Evolutionary conservation across 2,797 vertebrate genomes (phyloP).

Genomic region (Darevskia nairensis): DNA sequence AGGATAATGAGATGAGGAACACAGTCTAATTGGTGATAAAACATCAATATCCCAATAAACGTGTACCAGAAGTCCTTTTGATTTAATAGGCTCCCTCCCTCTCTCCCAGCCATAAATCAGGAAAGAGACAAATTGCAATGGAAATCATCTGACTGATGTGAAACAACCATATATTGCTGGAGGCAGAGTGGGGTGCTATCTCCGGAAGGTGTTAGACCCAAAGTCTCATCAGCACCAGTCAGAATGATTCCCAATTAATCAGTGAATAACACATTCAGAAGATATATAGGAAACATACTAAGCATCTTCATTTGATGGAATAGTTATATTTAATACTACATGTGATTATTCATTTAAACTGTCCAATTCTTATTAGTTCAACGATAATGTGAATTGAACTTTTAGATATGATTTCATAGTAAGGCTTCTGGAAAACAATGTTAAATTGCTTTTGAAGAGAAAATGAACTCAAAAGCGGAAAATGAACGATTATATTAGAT

Average conservation of each 20-base stretch:
- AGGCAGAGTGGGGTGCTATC: not conserved
- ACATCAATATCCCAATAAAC: conserved; percentile 75
- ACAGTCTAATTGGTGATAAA: conserved; percentile 75
- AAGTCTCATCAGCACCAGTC: not conserved
- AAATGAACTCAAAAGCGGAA: not conserved
- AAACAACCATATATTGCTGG: conserved; percentile 49
- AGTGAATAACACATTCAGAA: conserved; percentile 43
- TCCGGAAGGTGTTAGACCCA: not conserved
- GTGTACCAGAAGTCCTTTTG: conserved; percentile 65
- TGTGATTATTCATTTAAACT: not conserved
- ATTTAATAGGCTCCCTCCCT: conserved; percentile 68
- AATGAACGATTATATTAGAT: not conserved
- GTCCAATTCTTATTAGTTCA: not conserved
- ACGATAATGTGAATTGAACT: not conserved
- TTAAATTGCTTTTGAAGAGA: not conserved
- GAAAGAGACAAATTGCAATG: conserved; percentile 50
- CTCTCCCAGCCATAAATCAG: conserved; percentile 74
- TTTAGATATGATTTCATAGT: not conserved
- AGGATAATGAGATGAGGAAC: conserved; percentile 70
- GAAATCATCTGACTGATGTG: conserved; percentile 63
- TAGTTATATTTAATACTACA: conserved; percentile 16
- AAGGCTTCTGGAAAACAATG: not conserved
- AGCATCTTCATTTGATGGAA: conserved; percentile 37
- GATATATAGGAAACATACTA: conserved; percentile 16
- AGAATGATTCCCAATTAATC: conserved; percentile 1